Evolutionary conservation across 2,113 vertebrate genomes (phyloP), one percentile per base, ranked within the genome.

Genomic region (Herpetotheres cachinnans): DNA sequence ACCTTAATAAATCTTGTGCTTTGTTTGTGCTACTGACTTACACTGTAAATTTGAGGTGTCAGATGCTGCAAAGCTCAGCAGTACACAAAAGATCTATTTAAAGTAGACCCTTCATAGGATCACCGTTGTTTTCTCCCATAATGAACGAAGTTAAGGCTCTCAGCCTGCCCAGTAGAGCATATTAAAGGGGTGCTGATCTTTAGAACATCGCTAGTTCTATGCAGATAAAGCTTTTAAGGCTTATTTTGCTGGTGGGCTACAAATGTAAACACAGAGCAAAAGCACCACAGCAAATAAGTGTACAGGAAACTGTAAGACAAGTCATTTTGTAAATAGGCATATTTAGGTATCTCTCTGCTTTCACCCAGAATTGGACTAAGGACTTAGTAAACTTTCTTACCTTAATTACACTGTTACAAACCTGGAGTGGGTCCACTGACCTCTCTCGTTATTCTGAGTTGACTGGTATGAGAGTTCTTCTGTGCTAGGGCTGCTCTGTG

Each of bases 11-110:
- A 97, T 97, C 93, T 95, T 78, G 54, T 34, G 85, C 85, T 95
- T 95, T 92, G 90, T 95, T 92, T 96, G 91, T 4, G 7, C 92
- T 80, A 8, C 79, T 92, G 96, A 92, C 93, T 96, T 90, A 92
- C 67, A 83, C 78, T 95, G 96, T 96, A 97, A 95, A 95, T 97
- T 95, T 92, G 92, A 93, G 86, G 44, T 84, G 95, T 97, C 93
- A 96, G 85, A 95, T 89, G 95, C 88, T 77, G 92, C 85, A 81
- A 89, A 94, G 85, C 92, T 86, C 86, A 89, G 70, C 40, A 84
- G 40, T 21, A 54, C 72, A 97, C 91, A 96, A 89, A 95, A 96
- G 95, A 82, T 47, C 80, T 91, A 67, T 91, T 94, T 95, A 74
- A 93, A 96, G 80, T 72, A 90, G 76, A 66, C 18, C 24, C 61